Evolutionary conservation across 1,140 invertebrate genomes (phyloP).

Genomic region (Nixonia krombeini): DNA sequence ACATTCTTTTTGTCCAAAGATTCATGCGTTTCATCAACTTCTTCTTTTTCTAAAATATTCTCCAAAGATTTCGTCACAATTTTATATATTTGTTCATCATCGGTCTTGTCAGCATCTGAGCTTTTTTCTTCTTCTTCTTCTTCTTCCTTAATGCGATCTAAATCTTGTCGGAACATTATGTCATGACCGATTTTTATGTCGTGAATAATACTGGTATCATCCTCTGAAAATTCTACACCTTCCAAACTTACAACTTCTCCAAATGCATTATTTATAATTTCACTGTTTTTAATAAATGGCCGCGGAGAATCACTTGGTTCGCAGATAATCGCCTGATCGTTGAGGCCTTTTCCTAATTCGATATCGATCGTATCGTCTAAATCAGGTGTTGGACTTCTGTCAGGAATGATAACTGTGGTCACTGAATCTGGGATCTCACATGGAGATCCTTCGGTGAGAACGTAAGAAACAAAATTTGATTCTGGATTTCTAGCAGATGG

Average conservation of each 20-base stretch:
- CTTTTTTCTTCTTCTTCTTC: constrained; percentile 33
- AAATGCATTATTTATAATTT: constrained; percentile 29
- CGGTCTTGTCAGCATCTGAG: constrained; percentile 11
- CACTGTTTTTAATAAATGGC: constrained; percentile 6
- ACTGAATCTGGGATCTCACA: constrained; percentile 65
- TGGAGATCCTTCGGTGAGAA: constrained; percentile 65
- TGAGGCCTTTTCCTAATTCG: constrained; percentile 25
- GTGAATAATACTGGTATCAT: constrained; percentile 43
- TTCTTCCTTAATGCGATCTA: constrained; percentile 58
- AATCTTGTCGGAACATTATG: constrained; percentile 48
- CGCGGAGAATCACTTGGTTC: background rate
- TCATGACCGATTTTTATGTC: constrained; percentile 42
- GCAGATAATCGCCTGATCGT: background rate
- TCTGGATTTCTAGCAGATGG: background rate
- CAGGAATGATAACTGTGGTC: constrained; percentile 66
- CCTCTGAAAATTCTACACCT: background rate
- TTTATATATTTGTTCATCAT: constrained; percentile 40
- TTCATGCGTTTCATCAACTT: constrained; percentile 10
- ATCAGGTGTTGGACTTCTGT: constrained; percentile 33
- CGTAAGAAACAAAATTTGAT: constrained; percentile 47
- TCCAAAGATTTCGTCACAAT: constrained; percentile 42
- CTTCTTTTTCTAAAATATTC: constrained; percentile 34
- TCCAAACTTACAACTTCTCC: constrained; percentile 35
- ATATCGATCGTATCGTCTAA: constrained; percentile 38
- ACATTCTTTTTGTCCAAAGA: constrained; percentile 7